These are phyloP conservation scores for Syritta pipiens DNA, from an alignment of 2,888 invertebrate species.

Conservation along the genomic window DNA sequence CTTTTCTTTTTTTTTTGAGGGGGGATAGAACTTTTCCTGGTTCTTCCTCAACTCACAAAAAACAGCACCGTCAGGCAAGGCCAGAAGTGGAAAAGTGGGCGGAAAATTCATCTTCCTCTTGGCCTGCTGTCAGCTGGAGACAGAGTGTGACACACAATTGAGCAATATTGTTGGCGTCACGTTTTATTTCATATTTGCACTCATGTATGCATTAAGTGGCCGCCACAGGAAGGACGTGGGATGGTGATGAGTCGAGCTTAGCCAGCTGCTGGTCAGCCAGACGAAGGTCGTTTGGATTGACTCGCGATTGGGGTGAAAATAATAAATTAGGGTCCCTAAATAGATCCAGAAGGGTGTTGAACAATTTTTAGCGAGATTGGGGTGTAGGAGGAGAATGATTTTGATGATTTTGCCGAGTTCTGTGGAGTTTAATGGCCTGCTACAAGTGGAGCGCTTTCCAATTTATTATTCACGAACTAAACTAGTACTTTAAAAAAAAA, in stretches of 20 bases:
- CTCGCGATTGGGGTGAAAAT: conserved; percentile 2
- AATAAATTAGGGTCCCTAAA: conserved; percentile 31
- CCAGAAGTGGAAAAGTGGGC: conserved; percentile 48
- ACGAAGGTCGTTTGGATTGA: too few species aligned
- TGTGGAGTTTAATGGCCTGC: too few species aligned
- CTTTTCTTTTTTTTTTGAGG: not conserved
- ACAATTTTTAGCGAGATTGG: too few species aligned
- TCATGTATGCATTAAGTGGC: conserved; percentile 27
- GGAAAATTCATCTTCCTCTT: conserved; percentile 52
- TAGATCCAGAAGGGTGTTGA: conserved; percentile 20
- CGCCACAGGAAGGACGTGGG: not conserved
- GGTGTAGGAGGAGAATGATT: too few species aligned
- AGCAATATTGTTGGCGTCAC: conserved; percentile 68
- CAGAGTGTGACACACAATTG: conserved; percentile 68
- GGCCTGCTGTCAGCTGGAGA: conserved; percentile 61
- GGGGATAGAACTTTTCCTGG: conserved; percentile 29
- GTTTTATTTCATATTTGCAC: conserved; percentile 67
- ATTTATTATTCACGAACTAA: too few species aligned
- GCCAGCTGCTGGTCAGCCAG: not conserved
- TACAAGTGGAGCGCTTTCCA: too few species aligned
- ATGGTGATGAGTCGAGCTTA: conserved; percentile 6
- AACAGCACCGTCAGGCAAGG: too few species aligned
- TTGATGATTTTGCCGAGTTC: too few species aligned
- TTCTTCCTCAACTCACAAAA: not conserved
- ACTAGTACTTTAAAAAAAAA: too few species aligned